phyloP scores from a whole-genome alignment of 2,888 invertebrate species.

The Xanthia icteritia region DNA sequence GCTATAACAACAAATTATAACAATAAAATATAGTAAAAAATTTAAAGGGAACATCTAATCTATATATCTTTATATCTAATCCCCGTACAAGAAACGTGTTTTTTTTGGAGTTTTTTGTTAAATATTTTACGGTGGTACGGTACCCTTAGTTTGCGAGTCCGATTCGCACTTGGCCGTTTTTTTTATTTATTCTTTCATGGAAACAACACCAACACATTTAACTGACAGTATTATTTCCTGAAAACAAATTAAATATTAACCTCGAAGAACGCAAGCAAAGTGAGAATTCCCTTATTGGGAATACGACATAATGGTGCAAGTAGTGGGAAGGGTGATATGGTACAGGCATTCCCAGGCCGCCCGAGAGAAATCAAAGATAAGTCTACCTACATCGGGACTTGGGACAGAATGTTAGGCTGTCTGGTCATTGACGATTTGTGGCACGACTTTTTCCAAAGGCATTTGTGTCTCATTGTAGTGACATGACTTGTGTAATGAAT shows the following conservation, averaged over 20 bases:
- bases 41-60: too few species aligned
- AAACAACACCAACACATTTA: constrained; percentile 6
- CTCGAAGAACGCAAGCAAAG: constrained; percentile 15
- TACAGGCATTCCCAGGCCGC: constrained; percentile 23
- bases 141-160: too few species aligned
- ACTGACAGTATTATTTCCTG: constrained; percentile 45
- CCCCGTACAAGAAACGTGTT: too few species aligned
- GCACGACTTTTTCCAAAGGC: constrained; percentile 1
- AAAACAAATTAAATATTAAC: constrained; percentile 41
- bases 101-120: too few species aligned
- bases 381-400: constrained; percentile 21
- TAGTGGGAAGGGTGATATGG: constrained; percentile 31
- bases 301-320: constrained; percentile 35
- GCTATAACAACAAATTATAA: too few species aligned
- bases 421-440: constrained; percentile 22
- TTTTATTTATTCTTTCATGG: not conserved
- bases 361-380: constrained; percentile 61
- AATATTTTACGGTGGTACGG: too few species aligned
- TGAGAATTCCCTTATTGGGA: constrained; percentile 46
- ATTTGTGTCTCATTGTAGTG: not conserved
- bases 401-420: constrained; percentile 39
- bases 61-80: too few species aligned
- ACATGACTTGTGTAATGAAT: not conserved
- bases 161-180: not conserved
- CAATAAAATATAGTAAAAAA: too few species aligned